These are phyloP conservation scores for Mylabris sibirica DNA, from an alignment of 2,888 invertebrate species.

Conservation along the genomic window DNA sequence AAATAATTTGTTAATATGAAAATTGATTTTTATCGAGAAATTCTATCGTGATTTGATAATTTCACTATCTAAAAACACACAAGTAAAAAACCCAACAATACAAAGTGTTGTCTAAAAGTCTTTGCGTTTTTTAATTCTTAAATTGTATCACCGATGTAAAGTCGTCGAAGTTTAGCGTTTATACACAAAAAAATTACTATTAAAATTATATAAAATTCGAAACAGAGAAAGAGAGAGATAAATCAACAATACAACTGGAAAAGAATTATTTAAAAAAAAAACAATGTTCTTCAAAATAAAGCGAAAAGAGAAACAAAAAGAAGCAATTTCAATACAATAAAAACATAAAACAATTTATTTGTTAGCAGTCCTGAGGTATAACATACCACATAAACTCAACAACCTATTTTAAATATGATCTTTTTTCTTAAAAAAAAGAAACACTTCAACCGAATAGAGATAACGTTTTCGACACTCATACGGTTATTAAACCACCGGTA, in stretches of 20 bases:
- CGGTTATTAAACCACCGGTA: slow-evolving; percentile 40
- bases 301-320: slow-evolving; percentile 26
- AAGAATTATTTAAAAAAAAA: slow-evolving; percentile 17
- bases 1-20: slow-evolving; percentile 14
- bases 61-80: slow-evolving; percentile 41
- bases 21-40: slow-evolving; percentile 20
- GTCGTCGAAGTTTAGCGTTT: slow-evolving; percentile 32
- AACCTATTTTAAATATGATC: slow-evolving; percentile 25
- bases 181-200: slow-evolving; percentile 22
- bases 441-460: slow-evolving; percentile 30
- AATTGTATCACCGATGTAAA: slow-evolving; percentile 43
- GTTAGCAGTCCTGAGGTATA: slow-evolving; percentile 43
- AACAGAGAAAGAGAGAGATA: slow-evolving; percentile 15
- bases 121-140: slow-evolving; percentile 4
- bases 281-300: slow-evolving; percentile 21
- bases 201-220: slow-evolving; percentile 12
- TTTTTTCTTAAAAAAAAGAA: slow-evolving; percentile 29
- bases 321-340: slow-evolving; percentile 29
- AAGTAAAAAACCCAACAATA: slow-evolving; percentile 48
- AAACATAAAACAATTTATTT: slow-evolving; percentile 41
- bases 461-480: slow-evolving; percentile 36
- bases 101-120: slow-evolving; percentile 43
- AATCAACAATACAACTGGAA: slow-evolving; percentile 13
- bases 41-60: slow-evolving; percentile 27
- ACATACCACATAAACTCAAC: slow-evolving; percentile 38